Evolutionary conservation across 2,888 invertebrate species (phyloP).

Genomic region (Chloromyia formosa): DNA sequence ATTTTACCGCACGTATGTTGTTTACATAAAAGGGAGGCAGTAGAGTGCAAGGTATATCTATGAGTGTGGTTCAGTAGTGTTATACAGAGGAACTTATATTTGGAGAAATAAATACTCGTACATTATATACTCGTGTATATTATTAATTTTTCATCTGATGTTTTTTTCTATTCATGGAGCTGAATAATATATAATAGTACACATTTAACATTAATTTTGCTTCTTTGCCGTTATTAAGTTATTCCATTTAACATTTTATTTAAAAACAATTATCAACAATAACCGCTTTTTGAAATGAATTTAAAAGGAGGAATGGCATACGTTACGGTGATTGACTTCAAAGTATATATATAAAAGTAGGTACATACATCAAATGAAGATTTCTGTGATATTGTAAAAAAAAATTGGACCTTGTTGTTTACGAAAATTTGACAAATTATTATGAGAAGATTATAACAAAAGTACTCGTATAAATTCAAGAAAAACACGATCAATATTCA

Average conservation of each 20-base stretch:
- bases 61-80: neutral
- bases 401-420: too few species aligned
- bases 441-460: neutral
- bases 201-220: slow-evolving; percentile 6
- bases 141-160: too few species aligned
- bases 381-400: too few species aligned
- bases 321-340: neutral
- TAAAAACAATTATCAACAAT: neutral
- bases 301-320: neutral
- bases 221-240: neutral
- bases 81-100: neutral
- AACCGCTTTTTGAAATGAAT: neutral
- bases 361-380: neutral
- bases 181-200: neutral
- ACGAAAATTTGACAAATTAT: too few species aligned
- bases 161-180: neutral
- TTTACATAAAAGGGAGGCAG: neutral
- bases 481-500: neutral
- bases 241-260: slow-evolving; percentile 1
- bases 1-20: neutral
- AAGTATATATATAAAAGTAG: neutral
- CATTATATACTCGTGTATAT: too few species aligned
- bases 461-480: neutral
- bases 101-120: neutral
- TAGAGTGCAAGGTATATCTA: neutral